Base-by-base conservation (phyloP, 2,797 vertebrate genomes). In the Gymnocypris eckloni region DNA sequence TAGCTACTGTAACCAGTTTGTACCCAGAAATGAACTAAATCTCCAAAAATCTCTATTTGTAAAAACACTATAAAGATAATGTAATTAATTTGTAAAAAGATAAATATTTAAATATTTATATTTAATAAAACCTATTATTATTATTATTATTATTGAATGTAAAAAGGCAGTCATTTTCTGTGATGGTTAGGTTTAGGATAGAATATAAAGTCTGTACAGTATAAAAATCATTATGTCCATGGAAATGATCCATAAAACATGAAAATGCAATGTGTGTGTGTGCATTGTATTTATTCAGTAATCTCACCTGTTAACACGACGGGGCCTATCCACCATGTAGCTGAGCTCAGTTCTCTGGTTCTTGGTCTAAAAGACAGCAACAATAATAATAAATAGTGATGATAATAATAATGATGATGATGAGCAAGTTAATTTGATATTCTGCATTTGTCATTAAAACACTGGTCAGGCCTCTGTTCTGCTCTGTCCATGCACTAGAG, bases 311-410 rank as follows among this genome's bases (percentile, higher is more conserved):
- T 99, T 99, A 91, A 99, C 98, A 92, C 98, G 97, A 87, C 98
- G 97, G 84, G 98, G 98, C 96, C 98, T 97, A 93, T 99, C 98
- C 95, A 98, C 98, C 93, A 99, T 96, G 91, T 98, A 99, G 96
- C 97, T 97, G 95, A 99, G 97, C 92, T 99, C 98, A 92, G 97
- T 95, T 93, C 98, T 96, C 93, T 99, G 98, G 91, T 99, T 97
- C 95, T 99, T 99, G 37, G 96, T 98, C 98, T 99, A 89, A 75
- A 95, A 93, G 83, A 89, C 93, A 88, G 94, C 33, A 28, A 71
- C 20, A 77, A 37, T 4, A n/a, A 70, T 33, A 66, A 15, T 85
- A 33, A 66, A 15, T 85, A 33, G 90, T 6, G 83, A 66, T 43
- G 28, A 33, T 33, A 11, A 56, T 20, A 61, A 70, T 33, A 7